A percentile compares a stretch with the other conserved stretches of the same genome.
These are phyloP conservation scores for Brachypalpus laphriformis DNA, from an alignment of 2,888 invertebrate species.

Conservation along the genomic window DNA sequence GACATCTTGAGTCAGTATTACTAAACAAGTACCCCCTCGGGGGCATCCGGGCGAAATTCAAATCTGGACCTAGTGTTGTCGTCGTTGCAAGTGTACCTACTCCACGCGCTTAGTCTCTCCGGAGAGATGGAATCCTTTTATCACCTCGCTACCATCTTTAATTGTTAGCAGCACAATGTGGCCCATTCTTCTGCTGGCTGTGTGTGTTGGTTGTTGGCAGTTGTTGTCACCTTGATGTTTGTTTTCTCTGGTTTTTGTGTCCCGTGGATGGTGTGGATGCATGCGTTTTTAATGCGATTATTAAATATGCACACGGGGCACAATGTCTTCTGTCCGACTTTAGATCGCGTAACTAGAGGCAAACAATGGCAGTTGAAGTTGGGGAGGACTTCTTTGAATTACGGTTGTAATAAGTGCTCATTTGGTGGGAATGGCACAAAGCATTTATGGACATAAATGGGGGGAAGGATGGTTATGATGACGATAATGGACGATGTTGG, in stretches of 20 bases:
- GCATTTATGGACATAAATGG: neutral
- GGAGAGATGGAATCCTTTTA: slow-evolving; percentile 66
- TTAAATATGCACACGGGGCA: slow-evolving; percentile 70
- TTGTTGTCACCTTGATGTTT: slow-evolving; percentile 70
- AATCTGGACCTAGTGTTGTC: slow-evolving; percentile 44
- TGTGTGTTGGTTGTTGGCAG: slow-evolving; percentile 40
- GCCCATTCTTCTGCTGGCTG: slow-evolving; percentile 52
- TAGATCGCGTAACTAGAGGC: slow-evolving; percentile 49
- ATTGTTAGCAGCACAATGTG: slow-evolving; percentile 70
- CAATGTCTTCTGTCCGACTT: slow-evolving; percentile 57
- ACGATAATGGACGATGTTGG: slow-evolving; percentile 51
- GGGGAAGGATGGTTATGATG: slow-evolving; percentile 36
- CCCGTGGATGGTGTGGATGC: slow-evolving; percentile 1
- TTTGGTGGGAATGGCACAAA: slow-evolving; percentile 41
- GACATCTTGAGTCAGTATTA: slow-evolving; percentile 43
- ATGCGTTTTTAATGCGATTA: slow-evolving; percentile 66
- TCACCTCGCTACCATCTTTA: slow-evolving; percentile 71
- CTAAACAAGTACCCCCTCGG: slow-evolving; percentile 41
- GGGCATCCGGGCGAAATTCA: slow-evolving; percentile 59
- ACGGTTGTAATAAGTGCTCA: slow-evolving; percentile 52
- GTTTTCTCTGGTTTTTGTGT: neutral
- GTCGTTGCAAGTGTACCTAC: slow-evolving; percentile 3
- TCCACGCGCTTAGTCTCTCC: slow-evolving; percentile 44
- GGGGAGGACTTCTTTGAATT: slow-evolving; percentile 24
- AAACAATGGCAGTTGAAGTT: slow-evolving; percentile 39